A percentile compares a stretch with the other conserved stretches of the same genome.
phyloP scores from a whole-genome alignment of 2,797 vertebrate species.

The Nasua narica region DNA sequence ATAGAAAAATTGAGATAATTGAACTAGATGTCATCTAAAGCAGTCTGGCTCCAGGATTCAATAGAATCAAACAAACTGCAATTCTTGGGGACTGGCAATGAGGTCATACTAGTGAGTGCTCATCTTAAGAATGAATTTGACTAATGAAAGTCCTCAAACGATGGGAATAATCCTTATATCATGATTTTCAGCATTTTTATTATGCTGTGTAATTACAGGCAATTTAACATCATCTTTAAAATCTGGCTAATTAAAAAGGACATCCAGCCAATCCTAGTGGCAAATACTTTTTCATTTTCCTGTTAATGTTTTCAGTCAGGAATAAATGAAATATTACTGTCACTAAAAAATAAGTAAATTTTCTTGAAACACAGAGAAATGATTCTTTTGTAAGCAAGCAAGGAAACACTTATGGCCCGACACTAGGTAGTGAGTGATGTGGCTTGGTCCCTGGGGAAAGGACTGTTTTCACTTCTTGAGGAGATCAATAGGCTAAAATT shows the following conservation, averaged over 20 bases:
- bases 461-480: not conserved
- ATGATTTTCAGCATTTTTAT: slow-evolving; percentile 64
- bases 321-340: slow-evolving; percentile 38
- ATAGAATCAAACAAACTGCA: not conserved
- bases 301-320: slow-evolving; percentile 22
- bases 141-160: slow-evolving; percentile 65
- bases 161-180: slow-evolving; percentile 59
- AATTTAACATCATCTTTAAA: slow-evolving; percentile 66
- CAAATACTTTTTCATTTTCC: slow-evolving; percentile 56
- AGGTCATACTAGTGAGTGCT: not conserved
- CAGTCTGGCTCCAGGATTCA: not conserved
- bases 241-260: slow-evolving; percentile 70
- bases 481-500: not conserved
- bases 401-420: not conserved
- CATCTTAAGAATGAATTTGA: slow-evolving; percentile 51
- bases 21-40: not conserved
- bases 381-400: not conserved
- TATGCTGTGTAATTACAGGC: slow-evolving; percentile 55
- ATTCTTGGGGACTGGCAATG: not conserved
- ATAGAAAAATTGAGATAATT: not conserved
- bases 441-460: not conserved
- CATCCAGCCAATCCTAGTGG: slow-evolving; percentile 24
- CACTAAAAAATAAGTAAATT: not conserved
- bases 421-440: not conserved
- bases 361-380: not conserved